Percentiles rank a stretch among this genome's conserved stretches.
phyloP scores from a whole-genome alignment of 2,113 vertebrate species.

The Bagarius yarrelli region DNA sequence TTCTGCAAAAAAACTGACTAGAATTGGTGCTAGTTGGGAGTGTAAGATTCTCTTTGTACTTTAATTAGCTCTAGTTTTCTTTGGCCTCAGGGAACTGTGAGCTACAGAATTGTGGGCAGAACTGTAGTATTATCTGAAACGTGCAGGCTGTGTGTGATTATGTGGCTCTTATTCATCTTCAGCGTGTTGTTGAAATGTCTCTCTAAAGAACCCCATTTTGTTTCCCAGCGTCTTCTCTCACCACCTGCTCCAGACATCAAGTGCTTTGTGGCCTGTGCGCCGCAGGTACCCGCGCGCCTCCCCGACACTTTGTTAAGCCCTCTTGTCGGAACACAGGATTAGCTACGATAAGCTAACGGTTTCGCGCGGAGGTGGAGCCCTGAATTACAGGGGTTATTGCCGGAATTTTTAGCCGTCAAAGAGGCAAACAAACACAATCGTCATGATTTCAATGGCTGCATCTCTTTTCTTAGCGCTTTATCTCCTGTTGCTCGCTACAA shows the following conservation, averaged over 20 bases:
- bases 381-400: slow-evolving; percentile 65
- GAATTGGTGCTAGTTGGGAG: background rate
- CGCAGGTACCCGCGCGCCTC: slow-evolving; percentile 58
- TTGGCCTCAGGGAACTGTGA: background rate
- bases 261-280: slow-evolving; percentile 45
- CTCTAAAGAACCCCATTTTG: background rate
- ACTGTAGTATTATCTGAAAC: background rate
- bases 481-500: slow-evolving; percentile 72
- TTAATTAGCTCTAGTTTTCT: background rate
- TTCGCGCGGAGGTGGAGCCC: slow-evolving; percentile 68
- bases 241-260: slow-evolving; percentile 14
- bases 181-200: background rate
- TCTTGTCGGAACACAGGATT: slow-evolving; percentile 87
- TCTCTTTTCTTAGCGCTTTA: slow-evolving; percentile 61
- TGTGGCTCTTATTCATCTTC: background rate
- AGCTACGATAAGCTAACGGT: slow-evolving; percentile 79
- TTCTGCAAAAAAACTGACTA: background rate
- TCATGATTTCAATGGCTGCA: slow-evolving; percentile 69
- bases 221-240: background rate
- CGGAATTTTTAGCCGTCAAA: slow-evolving; percentile 70
- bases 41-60: background rate
- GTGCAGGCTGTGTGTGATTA: background rate
- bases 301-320: slow-evolving; percentile 69
- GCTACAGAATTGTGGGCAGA: background rate
- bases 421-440: slow-evolving; percentile 64